These are phyloP conservation scores for Pangasius mekongensis DNA, from an alignment of 2,797 vertebrate genomes.

Conservation along the genomic window DNA sequence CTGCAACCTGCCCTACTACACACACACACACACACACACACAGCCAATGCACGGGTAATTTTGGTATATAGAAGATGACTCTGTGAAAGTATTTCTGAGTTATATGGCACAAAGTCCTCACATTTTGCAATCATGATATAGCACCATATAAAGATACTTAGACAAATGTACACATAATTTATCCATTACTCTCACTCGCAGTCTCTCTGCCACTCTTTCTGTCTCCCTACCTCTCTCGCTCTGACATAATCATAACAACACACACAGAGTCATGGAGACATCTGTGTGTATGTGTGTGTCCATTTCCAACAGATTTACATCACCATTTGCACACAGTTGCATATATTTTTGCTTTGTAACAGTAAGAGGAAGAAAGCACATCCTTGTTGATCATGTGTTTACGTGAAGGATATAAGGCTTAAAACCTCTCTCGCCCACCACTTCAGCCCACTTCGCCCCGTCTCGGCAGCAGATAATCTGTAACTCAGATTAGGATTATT, in stretches of 20 bases:
- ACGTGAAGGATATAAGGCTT: neutral
- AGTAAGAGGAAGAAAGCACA: neutral
- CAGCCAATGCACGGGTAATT: neutral
- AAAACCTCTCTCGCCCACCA: conserved; percentile 27
- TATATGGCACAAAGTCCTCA: neutral
- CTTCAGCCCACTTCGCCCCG: neutral
- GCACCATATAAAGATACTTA: neutral
- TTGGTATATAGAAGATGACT: neutral
- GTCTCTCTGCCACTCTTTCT: conserved; percentile 39
- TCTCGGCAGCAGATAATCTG: conserved; percentile 37
- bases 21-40: conserved; percentile 45
- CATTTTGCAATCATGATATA: neutral
- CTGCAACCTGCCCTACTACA: conserved; percentile 56
- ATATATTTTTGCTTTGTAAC: neutral
- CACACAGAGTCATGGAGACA: neutral
- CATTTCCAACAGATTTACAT: neutral
- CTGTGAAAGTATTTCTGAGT: conserved; percentile 9
- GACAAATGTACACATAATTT: neutral
- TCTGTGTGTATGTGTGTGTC: neutral
- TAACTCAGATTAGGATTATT: conserved; percentile 81
- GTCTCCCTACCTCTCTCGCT: conserved; percentile 60
- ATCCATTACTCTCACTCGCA: neutral
- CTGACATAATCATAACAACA: neutral
- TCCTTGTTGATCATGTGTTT: neutral
- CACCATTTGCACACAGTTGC: neutral